phyloP scores from a whole-genome alignment of 2,888 invertebrate species.

The Julus scandinavius region DNA sequence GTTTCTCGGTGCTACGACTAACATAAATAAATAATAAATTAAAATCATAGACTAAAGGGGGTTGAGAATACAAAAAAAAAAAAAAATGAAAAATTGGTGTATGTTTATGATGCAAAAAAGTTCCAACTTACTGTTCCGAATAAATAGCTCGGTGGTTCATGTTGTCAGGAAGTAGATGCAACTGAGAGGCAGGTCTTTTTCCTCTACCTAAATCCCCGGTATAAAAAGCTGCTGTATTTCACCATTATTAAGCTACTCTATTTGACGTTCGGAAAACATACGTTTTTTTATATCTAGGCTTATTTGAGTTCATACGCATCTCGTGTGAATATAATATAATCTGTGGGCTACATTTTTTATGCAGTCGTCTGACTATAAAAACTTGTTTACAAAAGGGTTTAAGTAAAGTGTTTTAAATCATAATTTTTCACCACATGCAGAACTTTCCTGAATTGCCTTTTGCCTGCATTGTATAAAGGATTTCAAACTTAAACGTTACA shows the following conservation, averaged over 20 bases:
- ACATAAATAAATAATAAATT: conserved; percentile 11
- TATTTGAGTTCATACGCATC: not conserved
- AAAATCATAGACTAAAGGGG: not conserved
- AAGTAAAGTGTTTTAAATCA: not conserved
- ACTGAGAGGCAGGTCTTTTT: not conserved
- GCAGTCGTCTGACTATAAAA: not conserved
- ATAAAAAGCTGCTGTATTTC: not conserved
- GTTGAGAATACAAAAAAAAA: not conserved
- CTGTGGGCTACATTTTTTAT: not conserved
- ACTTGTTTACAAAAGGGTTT: not conserved
- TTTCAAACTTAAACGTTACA: not conserved
- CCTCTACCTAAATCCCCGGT: not conserved
- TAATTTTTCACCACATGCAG: not conserved
- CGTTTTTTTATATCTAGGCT: not conserved
- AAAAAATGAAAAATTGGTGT: not conserved
- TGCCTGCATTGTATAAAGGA: too few species aligned
- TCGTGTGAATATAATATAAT: not conserved
- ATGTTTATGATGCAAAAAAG: not conserved
- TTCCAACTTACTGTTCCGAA: not conserved
- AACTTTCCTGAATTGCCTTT: not conserved
- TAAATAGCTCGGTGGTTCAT: not conserved
- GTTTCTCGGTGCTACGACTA: not conserved
- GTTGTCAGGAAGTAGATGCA: not conserved
- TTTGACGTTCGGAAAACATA: not conserved
- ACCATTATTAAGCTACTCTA: not conserved